Base-by-base conservation (phyloP, 30 jellyfish, hydroid and myxozoan species). In the Mastigias papua region DNA sequence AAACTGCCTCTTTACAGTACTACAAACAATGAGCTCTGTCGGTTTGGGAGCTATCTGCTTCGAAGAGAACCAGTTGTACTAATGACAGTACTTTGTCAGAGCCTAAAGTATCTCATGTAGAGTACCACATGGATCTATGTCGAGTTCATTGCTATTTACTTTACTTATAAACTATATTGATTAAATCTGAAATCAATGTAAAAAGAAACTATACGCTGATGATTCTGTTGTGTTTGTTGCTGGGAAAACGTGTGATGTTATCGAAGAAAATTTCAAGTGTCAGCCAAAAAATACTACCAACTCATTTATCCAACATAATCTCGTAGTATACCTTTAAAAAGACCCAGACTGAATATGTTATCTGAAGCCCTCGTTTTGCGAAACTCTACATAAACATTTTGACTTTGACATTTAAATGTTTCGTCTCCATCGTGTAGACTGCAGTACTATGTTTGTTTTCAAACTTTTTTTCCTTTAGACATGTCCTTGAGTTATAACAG, bases 51-150 rank as follows among this genome's bases (percentile, higher is more conserved):
- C 71, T 84, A 84, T 54, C 91, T 84, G 60, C 42, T 73, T 84
- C 30, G 82, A 32, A 54, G 90, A 70, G 27, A 70, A 35, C 93
- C 68, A 69, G 11, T 69, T 46, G 89, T 83, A 22, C 8, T 33
- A 21, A 22, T 69, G 78, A 83, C 19, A 16, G 72, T 25, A 49
- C 51, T 3, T 32, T 48, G 42, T 83, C 66, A 48, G 33, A n/a
- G 25, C 28, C 42, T 64, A 76, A 67, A 83, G 78, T 11, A 57
- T 78, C 34, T 78, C 81, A 9, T 69, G 93, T 50, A 88, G 87
- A 61, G 94, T 85, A 22, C 89, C 89, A 28, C 94, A 85, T 32
- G 89, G 89, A 34, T 85, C 94, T 60, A 85, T 60, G 3, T 73
- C 34, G 23, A 82, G 94, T 31, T 51, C 89, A 28, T 32, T 85